A percentile compares a stretch with the other conserved stretches of the same genome.
These are phyloP conservation scores for Pagrus major DNA, from an alignment of 2,113 vertebrate genomes.

Conservation along the genomic window DNA sequence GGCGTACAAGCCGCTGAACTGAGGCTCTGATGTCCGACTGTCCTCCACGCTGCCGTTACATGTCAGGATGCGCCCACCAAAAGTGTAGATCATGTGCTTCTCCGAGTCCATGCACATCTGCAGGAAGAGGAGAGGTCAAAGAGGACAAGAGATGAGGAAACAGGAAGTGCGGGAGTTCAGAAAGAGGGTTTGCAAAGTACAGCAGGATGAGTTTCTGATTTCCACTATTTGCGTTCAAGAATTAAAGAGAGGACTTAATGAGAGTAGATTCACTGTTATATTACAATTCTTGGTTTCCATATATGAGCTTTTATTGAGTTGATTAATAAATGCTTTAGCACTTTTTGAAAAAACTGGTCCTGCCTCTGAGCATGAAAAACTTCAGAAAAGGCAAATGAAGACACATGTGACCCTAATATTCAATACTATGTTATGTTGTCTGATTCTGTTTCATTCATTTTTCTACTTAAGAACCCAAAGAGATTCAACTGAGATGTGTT, in stretches of 20 bases:
- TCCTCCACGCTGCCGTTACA: constrained; percentile 97
- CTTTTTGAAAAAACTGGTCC: neutral
- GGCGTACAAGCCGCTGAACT: constrained; percentile 97
- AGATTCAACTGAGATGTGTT: no score
- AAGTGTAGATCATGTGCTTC: constrained; percentile 99
- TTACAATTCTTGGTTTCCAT: neutral
- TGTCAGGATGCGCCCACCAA: constrained; percentile 96
- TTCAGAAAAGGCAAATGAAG: no score
- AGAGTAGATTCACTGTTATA: neutral
- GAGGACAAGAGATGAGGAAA: neutral
- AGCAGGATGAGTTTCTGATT: neutral
- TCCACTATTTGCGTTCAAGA: neutral
- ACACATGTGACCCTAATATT: no score
- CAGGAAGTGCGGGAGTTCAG: neutral
- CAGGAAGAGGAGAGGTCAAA: neutral
- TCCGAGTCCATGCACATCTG: constrained; percentile 99
- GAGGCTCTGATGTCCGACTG: constrained; percentile 94
- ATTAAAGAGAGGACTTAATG: neutral
- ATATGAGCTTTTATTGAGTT: no score
- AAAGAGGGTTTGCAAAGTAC: neutral
- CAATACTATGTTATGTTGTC: no score
- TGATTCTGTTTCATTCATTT: no score
- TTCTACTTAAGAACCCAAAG: no score
- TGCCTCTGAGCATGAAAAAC: neutral
- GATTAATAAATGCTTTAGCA: neutral